phyloP scores from a whole-genome alignment of 2,888 invertebrate genomes.

The Cylindroiulus punctatus region DNA sequence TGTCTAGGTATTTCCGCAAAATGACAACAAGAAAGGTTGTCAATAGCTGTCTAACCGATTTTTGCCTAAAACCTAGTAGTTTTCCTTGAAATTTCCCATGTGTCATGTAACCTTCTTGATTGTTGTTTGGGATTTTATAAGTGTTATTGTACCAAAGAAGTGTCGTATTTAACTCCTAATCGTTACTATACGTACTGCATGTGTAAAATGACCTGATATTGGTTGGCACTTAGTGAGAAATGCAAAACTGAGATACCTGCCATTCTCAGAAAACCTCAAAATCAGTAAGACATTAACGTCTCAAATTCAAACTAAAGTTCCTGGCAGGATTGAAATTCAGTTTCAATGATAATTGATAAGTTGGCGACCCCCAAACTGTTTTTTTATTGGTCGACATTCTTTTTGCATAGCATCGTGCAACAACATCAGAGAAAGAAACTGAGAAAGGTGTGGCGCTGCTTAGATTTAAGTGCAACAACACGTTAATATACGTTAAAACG shows the following conservation, averaged over 20 bases:
- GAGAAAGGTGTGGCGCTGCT: background rate
- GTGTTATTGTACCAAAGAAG: background rate
- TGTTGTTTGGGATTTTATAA: background rate
- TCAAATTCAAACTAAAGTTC: background rate
- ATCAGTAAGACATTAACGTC: background rate
- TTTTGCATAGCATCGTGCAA: conserved; percentile 23
- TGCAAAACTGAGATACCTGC: background rate
- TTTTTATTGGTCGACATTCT: conserved; percentile 6
- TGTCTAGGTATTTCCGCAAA: background rate
- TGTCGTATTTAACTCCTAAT: background rate
- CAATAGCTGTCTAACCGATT: background rate
- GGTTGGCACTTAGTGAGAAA: too few species aligned
- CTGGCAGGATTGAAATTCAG: background rate
- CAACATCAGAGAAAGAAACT: background rate
- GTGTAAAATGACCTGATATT: too few species aligned
- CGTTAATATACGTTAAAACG: background rate
- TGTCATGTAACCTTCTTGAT: background rate
- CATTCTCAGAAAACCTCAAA: background rate
- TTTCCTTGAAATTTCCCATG: conserved; percentile 14
- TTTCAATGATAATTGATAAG: background rate
- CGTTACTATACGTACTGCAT: too few species aligned
- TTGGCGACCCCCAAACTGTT: background rate
- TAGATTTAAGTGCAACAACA: background rate
- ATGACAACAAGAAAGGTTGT: background rate
- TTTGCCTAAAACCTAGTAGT: background rate